Conservation (phyloP, 2,113 vertebrate genomes). For the Donacobius atricapilla region DNA sequence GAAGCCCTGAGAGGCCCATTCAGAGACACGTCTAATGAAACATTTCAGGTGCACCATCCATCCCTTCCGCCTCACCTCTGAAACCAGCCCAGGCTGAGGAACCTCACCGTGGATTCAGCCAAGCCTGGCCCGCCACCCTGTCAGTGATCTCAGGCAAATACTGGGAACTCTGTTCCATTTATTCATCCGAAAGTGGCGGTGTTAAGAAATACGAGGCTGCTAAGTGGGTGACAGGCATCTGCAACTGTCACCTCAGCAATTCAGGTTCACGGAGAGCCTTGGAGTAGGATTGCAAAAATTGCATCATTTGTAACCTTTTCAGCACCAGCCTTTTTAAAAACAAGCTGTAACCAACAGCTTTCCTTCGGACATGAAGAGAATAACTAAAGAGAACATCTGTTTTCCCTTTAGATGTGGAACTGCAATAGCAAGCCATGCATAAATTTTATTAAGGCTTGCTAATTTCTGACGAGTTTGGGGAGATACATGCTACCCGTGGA, state of each 20-base stretch:
- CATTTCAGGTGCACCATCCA: background rate
- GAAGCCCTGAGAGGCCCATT: background rate
- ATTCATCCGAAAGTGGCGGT: conserved; percentile 3
- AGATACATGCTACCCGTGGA: background rate
- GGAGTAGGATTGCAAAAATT: conserved; percentile 4
- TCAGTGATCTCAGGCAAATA: background rate
- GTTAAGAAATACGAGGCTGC: conserved; percentile 23
- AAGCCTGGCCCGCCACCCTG: background rate
- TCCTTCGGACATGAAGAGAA: conserved; percentile 34
- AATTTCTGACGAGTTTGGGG: conserved; percentile 23
- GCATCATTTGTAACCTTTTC: conserved; percentile 56
- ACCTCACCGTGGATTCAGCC: background rate
- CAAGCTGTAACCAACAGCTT: conserved; percentile 32
- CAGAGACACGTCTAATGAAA: background rate
- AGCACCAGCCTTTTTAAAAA: background rate
- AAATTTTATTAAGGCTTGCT: conserved; percentile 61
- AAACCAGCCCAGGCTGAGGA: background rate
- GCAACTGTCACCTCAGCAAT: conserved; percentile 16
- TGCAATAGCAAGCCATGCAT: conserved; percentile 45
- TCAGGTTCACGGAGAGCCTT: background rate
- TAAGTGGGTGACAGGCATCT: conserved; percentile 21
- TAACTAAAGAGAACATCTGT: conserved; percentile 67
- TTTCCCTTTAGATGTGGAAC: conserved; percentile 54
- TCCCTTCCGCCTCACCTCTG: background rate
- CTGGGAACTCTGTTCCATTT: background rate